A percentile compares a stretch with the other conserved stretches of the same genome.
These are phyloP conservation scores for Pelobates fuscus DNA, from an alignment of 2,113 vertebrate genomes.

Conservation along the genomic window DNA sequence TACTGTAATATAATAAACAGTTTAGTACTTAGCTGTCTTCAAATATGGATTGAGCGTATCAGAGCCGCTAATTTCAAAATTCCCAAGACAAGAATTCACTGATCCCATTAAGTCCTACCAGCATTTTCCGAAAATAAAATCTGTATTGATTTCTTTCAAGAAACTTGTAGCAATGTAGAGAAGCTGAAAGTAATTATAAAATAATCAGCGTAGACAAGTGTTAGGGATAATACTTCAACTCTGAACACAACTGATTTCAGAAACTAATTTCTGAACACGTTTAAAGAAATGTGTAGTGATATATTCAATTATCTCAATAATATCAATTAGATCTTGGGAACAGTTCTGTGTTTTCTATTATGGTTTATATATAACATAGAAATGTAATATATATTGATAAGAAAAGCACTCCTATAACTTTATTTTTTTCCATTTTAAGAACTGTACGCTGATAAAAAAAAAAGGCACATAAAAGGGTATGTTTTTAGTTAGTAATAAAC, in stretches of 20 bases:
- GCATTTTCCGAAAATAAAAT: constrained; percentile 30
- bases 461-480: too few relatives aligned
- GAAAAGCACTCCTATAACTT: too few relatives aligned
- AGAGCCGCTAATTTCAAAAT: constrained; percentile 40
- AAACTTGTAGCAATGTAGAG: constrained; percentile 26
- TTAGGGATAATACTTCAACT: constrained; percentile 22
- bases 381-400: neutral
- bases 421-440: too few relatives aligned
- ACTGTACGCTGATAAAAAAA: too few relatives aligned
- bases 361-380: neutral
- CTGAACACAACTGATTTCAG: constrained; percentile 30
- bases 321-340: constrained; percentile 19
- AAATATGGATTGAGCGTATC: constrained; percentile 18
- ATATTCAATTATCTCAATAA: constrained; percentile 18
- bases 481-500: too few relatives aligned
- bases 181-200: constrained; percentile 45
- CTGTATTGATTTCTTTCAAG: constrained; percentile 44
- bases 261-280: constrained; percentile 15
- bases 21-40: constrained; percentile 9
- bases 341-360: too few relatives aligned
- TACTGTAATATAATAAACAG: constrained; percentile 26
- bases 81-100: constrained; percentile 36
- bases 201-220: constrained; percentile 30
- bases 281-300: constrained; percentile 3
- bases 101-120: constrained; percentile 28